A percentile compares a stretch with the other conserved stretches of the same genome.
Evolutionary conservation across 1,140 invertebrate species (phyloP).

Genomic region (Cyclargus thomasi): DNA sequence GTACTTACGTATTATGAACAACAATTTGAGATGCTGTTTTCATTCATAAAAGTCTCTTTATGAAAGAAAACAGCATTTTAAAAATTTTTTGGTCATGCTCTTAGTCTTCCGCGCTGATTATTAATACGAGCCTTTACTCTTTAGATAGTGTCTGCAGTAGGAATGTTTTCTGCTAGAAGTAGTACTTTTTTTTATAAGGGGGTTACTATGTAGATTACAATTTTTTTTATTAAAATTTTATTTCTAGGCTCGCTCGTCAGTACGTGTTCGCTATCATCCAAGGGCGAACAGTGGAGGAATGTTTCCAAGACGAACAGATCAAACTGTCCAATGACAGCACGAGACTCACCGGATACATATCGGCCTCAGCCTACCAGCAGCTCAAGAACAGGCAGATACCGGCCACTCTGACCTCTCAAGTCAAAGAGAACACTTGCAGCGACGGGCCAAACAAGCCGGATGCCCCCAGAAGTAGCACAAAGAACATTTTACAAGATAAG

Average conservation of each 20-base stretch:
- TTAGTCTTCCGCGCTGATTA: no score
- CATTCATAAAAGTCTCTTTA: no score
- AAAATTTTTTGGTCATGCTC: no score
- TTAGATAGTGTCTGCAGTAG: no score
- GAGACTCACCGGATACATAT: conserved; percentile 66
- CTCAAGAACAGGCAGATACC: conserved; percentile 36
- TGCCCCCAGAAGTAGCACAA: conserved; percentile 44
- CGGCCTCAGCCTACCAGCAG: conserved; percentile 54
- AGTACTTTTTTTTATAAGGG: no score
- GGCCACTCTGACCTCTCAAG: conserved; percentile 45
- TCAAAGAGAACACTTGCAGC: conserved; percentile 61
- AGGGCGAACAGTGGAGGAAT: conserved; percentile 76
- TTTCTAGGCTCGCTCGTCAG: conserved; percentile 76
- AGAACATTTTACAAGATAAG: conserved; percentile 72
- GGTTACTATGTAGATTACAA: no score
- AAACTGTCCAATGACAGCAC: conserved; percentile 48
- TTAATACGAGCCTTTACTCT: no score
- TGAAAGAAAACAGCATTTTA: no score
- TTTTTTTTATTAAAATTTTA: conserved; percentile 12
- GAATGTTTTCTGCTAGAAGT: no score
- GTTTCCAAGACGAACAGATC: conserved; percentile 67
- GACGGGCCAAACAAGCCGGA: conserved; percentile 42
- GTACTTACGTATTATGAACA: no score
- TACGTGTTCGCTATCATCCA: conserved; percentile 79
- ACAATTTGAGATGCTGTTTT: no score